phyloP scores from a whole-genome alignment of 1,140 invertebrate species.

The Drosophila pectinifera region DNA sequence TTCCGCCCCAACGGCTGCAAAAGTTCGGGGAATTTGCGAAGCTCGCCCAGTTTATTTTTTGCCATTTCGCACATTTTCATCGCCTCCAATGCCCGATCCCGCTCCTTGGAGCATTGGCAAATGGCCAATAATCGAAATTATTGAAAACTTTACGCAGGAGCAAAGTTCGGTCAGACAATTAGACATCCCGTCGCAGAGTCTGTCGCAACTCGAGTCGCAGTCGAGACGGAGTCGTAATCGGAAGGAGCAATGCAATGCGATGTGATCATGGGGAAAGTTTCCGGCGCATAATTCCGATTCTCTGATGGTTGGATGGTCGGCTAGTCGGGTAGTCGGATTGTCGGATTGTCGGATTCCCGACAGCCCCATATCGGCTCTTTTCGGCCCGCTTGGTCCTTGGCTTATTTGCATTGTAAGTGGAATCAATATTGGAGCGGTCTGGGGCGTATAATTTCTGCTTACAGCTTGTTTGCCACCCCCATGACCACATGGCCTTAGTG shows the following conservation, averaged over 20 bases:
- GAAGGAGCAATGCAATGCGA: constrained; percentile 35
- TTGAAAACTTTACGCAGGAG: constrained; percentile 77
- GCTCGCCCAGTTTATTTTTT: constrained; percentile 53
- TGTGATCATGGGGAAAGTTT: constrained; percentile 47
- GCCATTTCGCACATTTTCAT: constrained; percentile 42
- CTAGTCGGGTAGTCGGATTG: constrained; percentile 7
- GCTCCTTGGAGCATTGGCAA: constrained; percentile 57
- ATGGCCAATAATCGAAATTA: constrained; percentile 85
- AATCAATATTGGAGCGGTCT: constrained; percentile 57
- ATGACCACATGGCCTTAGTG: constrained; percentile 14
- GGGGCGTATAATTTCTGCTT: constrained; percentile 55
- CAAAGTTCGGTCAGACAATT: constrained; percentile 78
- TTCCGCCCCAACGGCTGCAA: constrained; percentile 62
- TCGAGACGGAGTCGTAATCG: constrained; percentile 43
- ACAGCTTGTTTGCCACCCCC: constrained; percentile 38
- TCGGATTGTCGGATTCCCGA: constrained; percentile 6
- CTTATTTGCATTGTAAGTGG: constrained; percentile 63
- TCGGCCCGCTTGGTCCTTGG: constrained; percentile 23
- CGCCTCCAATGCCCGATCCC: constrained; percentile 2
- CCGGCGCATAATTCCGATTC: constrained; percentile 51
- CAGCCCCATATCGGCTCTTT: constrained; percentile 18
- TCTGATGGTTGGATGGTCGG: constrained; percentile 2
- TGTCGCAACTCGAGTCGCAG: too few relatives aligned
- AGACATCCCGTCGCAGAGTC: constrained; percentile 66
- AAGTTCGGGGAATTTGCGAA: constrained; percentile 47